Conservation (phyloP, 2,113 vertebrate species). For the Odocoileus hemionus region DNA sequence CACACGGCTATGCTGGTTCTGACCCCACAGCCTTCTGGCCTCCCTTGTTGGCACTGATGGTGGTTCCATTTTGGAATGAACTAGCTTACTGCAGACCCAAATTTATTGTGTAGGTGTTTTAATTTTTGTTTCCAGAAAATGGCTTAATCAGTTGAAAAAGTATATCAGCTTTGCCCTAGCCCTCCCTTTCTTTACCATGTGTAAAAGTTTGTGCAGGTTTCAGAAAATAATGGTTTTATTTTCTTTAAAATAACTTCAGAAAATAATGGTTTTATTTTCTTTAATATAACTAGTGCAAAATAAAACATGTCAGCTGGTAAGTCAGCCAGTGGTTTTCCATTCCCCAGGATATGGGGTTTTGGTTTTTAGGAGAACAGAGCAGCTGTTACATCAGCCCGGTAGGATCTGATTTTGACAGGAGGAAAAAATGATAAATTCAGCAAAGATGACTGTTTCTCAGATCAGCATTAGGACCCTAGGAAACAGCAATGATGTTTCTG, state of each 20-base stretch:
- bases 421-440: neutral
- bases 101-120: neutral
- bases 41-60: neutral
- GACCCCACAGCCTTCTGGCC: neutral
- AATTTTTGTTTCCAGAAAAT: conserved; percentile 25
- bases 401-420: neutral
- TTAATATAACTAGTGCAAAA: neutral
- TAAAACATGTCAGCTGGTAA: neutral
- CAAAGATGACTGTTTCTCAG: neutral
- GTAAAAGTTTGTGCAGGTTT: neutral
- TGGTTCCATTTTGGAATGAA: neutral
- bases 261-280: conserved; percentile 6
- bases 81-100: neutral
- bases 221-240: neutral
- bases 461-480: neutral
- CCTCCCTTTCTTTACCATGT: neutral
- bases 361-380: neutral
- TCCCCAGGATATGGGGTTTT: neutral
- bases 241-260: neutral
- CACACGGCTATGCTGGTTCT: neutral
- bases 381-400: neutral
- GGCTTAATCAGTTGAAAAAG: neutral
- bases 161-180: neutral
- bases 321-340: neutral
- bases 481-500: neutral